phyloP scores from a whole-genome alignment of 2,888 invertebrate species.

The Dasypogon diadema region DNA sequence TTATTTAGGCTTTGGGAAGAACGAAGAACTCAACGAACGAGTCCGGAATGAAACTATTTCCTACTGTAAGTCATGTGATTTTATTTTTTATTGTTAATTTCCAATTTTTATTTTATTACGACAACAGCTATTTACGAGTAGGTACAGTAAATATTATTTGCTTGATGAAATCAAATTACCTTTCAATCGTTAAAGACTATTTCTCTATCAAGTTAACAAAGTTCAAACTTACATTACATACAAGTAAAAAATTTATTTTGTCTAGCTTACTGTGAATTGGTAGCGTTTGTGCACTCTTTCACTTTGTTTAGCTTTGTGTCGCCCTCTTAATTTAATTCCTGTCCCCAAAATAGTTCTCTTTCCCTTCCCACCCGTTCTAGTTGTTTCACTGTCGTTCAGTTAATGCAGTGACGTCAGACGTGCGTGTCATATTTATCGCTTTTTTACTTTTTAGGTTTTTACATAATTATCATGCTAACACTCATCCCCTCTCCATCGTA shows the following conservation, averaged over 20 bases:
- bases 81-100: slow-evolving; percentile 34
- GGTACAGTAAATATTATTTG: slow-evolving; percentile 40
- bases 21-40: no score
- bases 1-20: no score
- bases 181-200: slow-evolving; percentile 31
- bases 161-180: slow-evolving; percentile 33
- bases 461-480: neutral
- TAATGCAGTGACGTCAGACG: neutral
- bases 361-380: neutral
- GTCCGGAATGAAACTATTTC: no score
- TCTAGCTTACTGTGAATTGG: slow-evolving; percentile 24
- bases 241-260: slow-evolving; percentile 35
- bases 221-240: slow-evolving; percentile 43
- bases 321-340: neutral
- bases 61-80: slow-evolving; percentile 21
- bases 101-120: slow-evolving; percentile 31
- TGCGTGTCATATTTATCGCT: neutral
- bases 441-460: neutral
- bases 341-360: neutral
- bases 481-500: neutral
- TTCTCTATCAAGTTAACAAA: slow-evolving; percentile 29
- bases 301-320: neutral
- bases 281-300: slow-evolving; percentile 29
- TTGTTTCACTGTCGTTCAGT: neutral
- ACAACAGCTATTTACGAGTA: slow-evolving; percentile 40